Evolutionary conservation across 2,888 invertebrate genomes (phyloP), one percentile per base, ranked within the genome.

Genomic region (Heliconius hortense): DNA sequence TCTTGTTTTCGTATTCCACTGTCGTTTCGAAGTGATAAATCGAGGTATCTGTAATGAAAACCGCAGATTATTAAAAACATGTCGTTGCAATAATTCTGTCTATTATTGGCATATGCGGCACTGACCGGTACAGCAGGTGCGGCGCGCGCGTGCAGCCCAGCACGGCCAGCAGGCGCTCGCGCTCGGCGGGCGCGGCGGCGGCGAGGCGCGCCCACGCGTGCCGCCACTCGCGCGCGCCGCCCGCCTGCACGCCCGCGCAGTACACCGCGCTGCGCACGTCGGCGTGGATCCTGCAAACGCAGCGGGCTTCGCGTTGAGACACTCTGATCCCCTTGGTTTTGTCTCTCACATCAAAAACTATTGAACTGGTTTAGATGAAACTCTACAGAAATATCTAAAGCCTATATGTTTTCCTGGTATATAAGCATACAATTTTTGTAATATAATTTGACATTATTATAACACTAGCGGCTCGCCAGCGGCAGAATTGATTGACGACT

Each of bases 221-320:
- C 79, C 97, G 95, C 98, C 98, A 99, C 85, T 98, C 98, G 0
- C 95, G 94, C 80, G 97, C 96, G 0, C 97, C 97, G 0, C 98
- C 98, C 15, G 96, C 95, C 75, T 96, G 95, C 11, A 99, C 96
- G 0, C 97, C 98, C 2, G 97, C 96, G 85, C 98, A 98, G 89
- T 98, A 98, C 1, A 98, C 97, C 1, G 97, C 96, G 39, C 95
- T 95, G 69, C 97, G 96, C 60, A 98, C 88, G 86, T 98, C 98
- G 0, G 97, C 97, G 35, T 97, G 96, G 81, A 98, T 97, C 35
- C 97, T 97, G 86, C 1, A 1, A 35, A 35, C 5, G 8, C 8
- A 35, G 31, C 4, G 1, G 8, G 31, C 1, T 31, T 31, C 7
- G 8, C 8, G 7, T 35, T 35, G 31, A 8, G 31, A 35, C 31